Evolutionary conservation across 2,797 vertebrate species (phyloP), one percentile per base, ranked within the genome.

Genomic region (Gallinago stenura): DNA sequence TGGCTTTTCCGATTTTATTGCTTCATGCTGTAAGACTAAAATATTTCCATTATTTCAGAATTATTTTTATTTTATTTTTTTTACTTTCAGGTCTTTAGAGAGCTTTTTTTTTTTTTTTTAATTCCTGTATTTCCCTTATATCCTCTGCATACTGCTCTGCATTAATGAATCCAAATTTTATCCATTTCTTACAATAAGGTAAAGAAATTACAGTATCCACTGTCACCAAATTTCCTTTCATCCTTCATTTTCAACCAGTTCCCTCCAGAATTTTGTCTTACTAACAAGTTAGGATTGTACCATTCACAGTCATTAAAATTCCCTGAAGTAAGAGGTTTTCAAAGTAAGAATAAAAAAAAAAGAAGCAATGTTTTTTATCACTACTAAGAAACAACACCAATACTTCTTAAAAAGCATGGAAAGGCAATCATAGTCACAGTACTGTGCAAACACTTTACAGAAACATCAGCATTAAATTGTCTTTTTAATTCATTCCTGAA

Each of bases 401-500:
- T 39, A 60, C 5, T n/a, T 77, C 60, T 90, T 76, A 41, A 90
- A 96, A 86, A 75, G 50, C 46, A 51, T 3, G 77, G 15, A 65
- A 81, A 87, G 22, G 31, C 30, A 91, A 75, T 45, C 41, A 76
- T 6, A 31, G 30, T 31, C 8, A 4, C 39, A 81, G 25, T 22
- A 76, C 28, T 43, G 14, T 62, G 43, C 43, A 76, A 85, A 89
- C 12, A 56, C 35, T 62, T 91, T 51, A 31, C 9, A 76, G 43
- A 66, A 91, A 77, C 15, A 86, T 25, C 17, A 57, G 68, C 33
- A 70, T 68, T 66, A 84, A 73, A 68, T 11, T 78, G 45, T 13
- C 78, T 91, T 87, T 62, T 41, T 11, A 90, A 92, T 76, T 89
- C 12, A 62, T 60, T 81, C 66, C 83, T 70, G n/a, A 90, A 94